Percentiles rank a stretch among this genome's conserved stretches.
Conservation (phyloP, 2,888 invertebrate genomes). For the Leptinotarsa juncta region DNA sequence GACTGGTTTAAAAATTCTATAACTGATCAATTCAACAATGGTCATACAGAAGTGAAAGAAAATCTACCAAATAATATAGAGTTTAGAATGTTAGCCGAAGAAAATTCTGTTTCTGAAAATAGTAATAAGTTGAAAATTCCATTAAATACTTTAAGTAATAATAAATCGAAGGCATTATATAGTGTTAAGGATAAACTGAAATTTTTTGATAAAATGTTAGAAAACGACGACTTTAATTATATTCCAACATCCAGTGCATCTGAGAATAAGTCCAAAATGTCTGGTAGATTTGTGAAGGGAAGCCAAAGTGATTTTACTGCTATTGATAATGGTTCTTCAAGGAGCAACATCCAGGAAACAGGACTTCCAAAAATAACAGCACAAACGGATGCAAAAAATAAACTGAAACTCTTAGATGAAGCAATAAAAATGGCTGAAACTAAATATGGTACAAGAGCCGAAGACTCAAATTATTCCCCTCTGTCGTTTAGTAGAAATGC, state of each 20-base stretch:
- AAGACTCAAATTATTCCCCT: neutral
- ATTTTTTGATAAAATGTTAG: constrained; percentile 32
- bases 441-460: neutral
- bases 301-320: constrained; percentile 22
- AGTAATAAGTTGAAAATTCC: neutral
- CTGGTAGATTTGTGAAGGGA: constrained; percentile 62
- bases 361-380: neutral
- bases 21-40: too few species aligned
- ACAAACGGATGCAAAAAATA: constrained; percentile 18
- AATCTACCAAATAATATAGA: too few species aligned
- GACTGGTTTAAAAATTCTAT: too few species aligned
- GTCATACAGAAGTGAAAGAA: too few species aligned
- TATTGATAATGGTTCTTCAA: constrained; percentile 1
- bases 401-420: constrained; percentile 25
- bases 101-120: neutral
- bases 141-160: neutral
- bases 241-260: constrained; percentile 50
- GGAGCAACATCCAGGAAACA: neutral
- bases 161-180: neutral
- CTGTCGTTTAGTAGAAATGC: neutral
- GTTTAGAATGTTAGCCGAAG: too few species aligned
- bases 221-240: constrained; percentile 19
- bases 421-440: constrained; percentile 22
- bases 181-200: constrained; percentile 31
- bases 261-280: constrained; percentile 64